These are phyloP conservation scores for Platichthys flesus DNA, from an alignment of 2,113 vertebrate genomes.

Conservation along the genomic window DNA sequence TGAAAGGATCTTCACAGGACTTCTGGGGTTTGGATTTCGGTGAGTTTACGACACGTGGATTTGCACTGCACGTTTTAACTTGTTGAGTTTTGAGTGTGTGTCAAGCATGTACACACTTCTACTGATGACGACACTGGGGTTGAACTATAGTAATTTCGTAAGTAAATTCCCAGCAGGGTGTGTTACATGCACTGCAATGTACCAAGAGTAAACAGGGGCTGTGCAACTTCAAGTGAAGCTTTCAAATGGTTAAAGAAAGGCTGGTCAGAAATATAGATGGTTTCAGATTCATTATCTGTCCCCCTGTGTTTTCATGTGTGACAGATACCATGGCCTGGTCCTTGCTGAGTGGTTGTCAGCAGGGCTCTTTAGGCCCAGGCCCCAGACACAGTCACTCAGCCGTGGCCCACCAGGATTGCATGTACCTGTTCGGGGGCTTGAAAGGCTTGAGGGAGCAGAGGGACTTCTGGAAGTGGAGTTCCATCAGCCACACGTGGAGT, in stretches of 20 bases:
- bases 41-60: conserved; percentile 61
- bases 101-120: neutral
- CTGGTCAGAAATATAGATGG: neutral
- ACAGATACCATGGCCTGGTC: conserved; percentile 85
- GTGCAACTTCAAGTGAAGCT: neutral
- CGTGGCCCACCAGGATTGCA: conserved; percentile 76
- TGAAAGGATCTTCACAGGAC: conserved; percentile 87
- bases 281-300: neutral
- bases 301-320: neutral
- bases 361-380: conserved; percentile 76
- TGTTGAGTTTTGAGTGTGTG: neutral
- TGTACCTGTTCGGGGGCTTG: conserved; percentile 89
- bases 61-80: neutral
- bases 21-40: conserved; percentile 87
- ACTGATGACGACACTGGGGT: neutral
- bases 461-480: conserved; percentile 89
- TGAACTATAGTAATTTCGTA: neutral
- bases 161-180: neutral
- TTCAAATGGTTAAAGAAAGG: no score
- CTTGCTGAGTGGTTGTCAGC: conserved; percentile 53
- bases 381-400: conserved; percentile 87
- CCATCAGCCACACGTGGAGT: conserved; percentile 80
- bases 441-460: conserved; percentile 86
- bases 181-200: neutral
- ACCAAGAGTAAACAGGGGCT: neutral